phyloP scores from a whole-genome alignment of 2,888 invertebrate species.

The Hirtodrosophila duncani region DNA sequence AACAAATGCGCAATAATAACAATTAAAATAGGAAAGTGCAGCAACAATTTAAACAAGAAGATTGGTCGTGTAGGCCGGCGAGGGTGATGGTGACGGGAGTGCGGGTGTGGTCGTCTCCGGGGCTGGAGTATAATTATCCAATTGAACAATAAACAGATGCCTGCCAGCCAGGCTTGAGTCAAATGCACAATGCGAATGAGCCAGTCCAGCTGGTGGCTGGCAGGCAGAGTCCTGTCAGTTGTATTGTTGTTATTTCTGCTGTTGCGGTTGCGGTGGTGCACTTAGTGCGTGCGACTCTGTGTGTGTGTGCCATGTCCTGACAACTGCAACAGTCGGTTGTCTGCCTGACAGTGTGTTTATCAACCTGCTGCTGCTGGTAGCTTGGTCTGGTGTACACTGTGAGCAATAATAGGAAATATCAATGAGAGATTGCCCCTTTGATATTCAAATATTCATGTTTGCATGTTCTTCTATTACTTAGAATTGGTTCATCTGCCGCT shows the following conservation, averaged over 20 bases:
- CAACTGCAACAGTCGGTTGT: slow-evolving; percentile 23
- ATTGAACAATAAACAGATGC: slow-evolving; percentile 70
- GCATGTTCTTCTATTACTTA: too few species aligned
- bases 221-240: slow-evolving; percentile 30
- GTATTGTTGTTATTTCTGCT: neutral
- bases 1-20: slow-evolving; percentile 68
- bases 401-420: too few species aligned
- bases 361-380: slow-evolving; percentile 6
- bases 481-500: too few species aligned
- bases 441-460: too few species aligned
- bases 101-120: slow-evolving; percentile 17
- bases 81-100: neutral
- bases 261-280: slow-evolving; percentile 8
- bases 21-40: slow-evolving; percentile 59
- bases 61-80: neutral
- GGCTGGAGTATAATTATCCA: slow-evolving; percentile 59
- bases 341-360: too few species aligned
- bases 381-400: too few species aligned
- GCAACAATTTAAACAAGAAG: slow-evolving; percentile 38
- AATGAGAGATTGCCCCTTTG: too few species aligned
- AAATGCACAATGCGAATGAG: slow-evolving; percentile 2
- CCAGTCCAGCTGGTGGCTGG: slow-evolving; percentile 34
- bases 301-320: neutral
- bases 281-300: neutral
- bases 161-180: slow-evolving; percentile 28